These are phyloP conservation scores for Cheilosia vulpina DNA, from an alignment of 2,888 invertebrate species.

Conservation along the genomic window DNA sequence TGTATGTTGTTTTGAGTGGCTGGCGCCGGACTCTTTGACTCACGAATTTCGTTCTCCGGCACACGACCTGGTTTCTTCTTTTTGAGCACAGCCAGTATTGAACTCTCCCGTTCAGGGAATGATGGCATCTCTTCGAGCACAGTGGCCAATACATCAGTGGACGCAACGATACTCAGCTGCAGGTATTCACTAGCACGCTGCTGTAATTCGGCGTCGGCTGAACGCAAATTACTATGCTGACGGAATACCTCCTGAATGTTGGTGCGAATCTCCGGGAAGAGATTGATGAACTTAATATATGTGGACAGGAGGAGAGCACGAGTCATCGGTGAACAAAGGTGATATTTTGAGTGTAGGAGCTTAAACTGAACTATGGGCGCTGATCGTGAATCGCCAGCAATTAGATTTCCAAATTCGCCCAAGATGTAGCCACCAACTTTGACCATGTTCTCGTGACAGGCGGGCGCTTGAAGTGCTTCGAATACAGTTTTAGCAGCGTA, in stretches of 20 bases:
- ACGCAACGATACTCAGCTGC: conserved; percentile 97
- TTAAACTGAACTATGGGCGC: conserved; percentile 99
- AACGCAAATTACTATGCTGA: conserved; percentile 97
- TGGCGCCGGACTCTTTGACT: conserved; percentile 90
- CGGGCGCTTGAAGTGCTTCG: conserved; percentile 99
- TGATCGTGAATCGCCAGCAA: conserved; percentile 98
- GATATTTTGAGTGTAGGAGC: conserved; percentile 99
- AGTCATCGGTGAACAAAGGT: conserved; percentile 98
- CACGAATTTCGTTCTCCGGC: conserved; percentile 93
- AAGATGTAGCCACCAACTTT: conserved; percentile 99
- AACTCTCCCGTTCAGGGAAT: conserved; percentile 99
- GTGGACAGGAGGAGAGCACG: conserved; percentile 98
- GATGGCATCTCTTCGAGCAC: conserved; percentile 99
- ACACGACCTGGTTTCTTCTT: conserved; percentile 98
- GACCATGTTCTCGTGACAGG: conserved; percentile 99
- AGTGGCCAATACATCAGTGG: conserved; percentile 98
- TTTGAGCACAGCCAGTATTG: conserved; percentile 98
- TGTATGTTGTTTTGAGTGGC: conserved; percentile 83
- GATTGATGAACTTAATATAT: conserved; percentile 99
- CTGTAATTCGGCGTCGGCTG: conserved; percentile 99
- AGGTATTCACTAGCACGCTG: conserved; percentile 99
- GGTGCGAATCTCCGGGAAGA: conserved; percentile 98
- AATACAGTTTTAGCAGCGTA: conserved; percentile 99
- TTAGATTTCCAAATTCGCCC: conserved; percentile 99
- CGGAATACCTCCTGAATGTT: conserved; percentile 97